Evolutionary conservation across 2,888 invertebrate species (phyloP), one percentile per base, ranked within the genome.

Genomic region (Listrodromus nycthemerus): DNA sequence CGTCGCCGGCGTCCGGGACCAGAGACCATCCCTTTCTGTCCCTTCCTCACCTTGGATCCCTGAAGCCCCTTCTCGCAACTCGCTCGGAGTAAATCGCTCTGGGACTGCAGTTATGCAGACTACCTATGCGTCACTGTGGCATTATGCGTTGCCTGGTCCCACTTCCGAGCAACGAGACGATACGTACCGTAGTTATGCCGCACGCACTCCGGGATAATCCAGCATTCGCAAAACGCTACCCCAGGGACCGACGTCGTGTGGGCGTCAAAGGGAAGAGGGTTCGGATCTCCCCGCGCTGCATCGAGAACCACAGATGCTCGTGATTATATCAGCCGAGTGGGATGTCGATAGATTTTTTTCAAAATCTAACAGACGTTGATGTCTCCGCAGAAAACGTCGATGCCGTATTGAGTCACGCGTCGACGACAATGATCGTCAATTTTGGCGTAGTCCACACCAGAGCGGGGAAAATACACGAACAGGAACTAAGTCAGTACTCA

Each of bases 81-180:
- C 13, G 37, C 16, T 19, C 82, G 75, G 82, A 88, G 85, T 88
- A 87, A 87, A 88, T 89, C 87, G 87, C 88, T 84, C 85, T 63
- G 88, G 88, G 89, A 90, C 88, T 91, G 91, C 90, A 91, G 91
- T 90, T 91, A 90, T 89, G 91, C 89, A 87, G 89, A 89, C 87
- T 89, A 86, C 88, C 87, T 89, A 90, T 91, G 91, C 91, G 91
- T 91, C 91, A 91, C 88, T 88, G 88, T 66, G 85, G 87, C 86
- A 89, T 91, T 89, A 90, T 89, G 89, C 89, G 86, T 86, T 85
- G 85, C 84, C 73, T 71, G 81, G 48, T 73, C 41, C 66, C 73
- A 45, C 78, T 21, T 55, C 58, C 78, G 33, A 52, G 45, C 52
- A 55, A 27, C 65, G 45, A 55, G 69, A 71, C 71, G 58, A 71